Base-by-base conservation (phyloP, 1,140 invertebrate genomes). In the Drosophila navojoa region DNA sequence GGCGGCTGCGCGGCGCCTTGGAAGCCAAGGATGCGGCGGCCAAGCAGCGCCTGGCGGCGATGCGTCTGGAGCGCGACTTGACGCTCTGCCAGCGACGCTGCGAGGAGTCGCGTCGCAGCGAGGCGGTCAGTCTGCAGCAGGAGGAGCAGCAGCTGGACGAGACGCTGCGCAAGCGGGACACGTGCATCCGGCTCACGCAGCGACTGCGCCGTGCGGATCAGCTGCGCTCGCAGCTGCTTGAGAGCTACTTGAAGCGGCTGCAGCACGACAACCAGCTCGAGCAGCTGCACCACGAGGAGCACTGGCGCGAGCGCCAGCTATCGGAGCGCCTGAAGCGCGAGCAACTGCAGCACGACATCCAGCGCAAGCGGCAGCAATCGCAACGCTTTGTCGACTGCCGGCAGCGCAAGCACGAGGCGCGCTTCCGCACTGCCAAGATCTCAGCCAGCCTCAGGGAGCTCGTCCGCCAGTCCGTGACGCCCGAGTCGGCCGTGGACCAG, bases 231-330 rank as follows among this genome's bases (percentile, higher is more conserved):
- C 68, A 91, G 44, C 59, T 91, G 7, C 29, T 92, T 38, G 77
- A 90, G 38, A 58, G 79, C 11, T 91, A 92, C 49, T 29, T 90
- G 5, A 74, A 76, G 60, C 82, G 91, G 2, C 45, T 92, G 62
- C 89, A 90, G 47, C 82, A 86, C 54, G 90, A 91, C 58, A 92
- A 92, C 60, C 79, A 90, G 9, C 44, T 90, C 54, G 86, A 91
- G 54, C 90, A 92, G 47, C 61, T 80, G n/a, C 76, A 91, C 10
- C 91, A 92, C 40, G 90, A 91, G 63, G 89, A 92, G 53, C 90
- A 92, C 58, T 92, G 81, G 84, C 81, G 84, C 0, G 91, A 91
- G 45, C 71, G 81, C 0, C 82, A 91, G 60, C 70, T 75, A 35
- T 32, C 68, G 22, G 91, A 92, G 54, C 73, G 76, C 1, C 6